Base-by-base conservation (phyloP, 2,888 invertebrate species). In the Liodrosophila aerea region DNA sequence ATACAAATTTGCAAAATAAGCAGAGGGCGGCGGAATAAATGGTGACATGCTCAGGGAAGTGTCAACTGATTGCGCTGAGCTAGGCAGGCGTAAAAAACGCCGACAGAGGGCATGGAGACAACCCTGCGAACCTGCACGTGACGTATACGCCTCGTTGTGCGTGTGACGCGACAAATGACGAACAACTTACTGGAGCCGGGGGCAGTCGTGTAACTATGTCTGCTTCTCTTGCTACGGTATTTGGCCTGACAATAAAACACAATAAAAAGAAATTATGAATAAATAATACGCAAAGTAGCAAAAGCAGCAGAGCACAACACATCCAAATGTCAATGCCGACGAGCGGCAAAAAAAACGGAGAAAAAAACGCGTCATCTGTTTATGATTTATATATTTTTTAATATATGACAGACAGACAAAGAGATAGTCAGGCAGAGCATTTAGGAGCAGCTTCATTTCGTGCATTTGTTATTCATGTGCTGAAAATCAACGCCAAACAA, bases 21-120 rank as follows among this genome's bases (percentile, higher is more conserved):
- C 81, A 82, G 62, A 75, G 75, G 70, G 64, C 70, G 65, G 54
- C 39, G 22, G 73, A 64, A 83, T 81, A 83, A 83, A 83, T 83
- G 81, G 76, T 76, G 81, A 82, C 81, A 82, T 82, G 81, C 78
- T 83, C 74, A 74, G 76, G 81, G 81, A 82, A 82, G 81, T 82
- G 81, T 82, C 81, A 82, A 82, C 81, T 82, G 81, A 81, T 82
- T 83, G 80, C 81, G 81, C 81, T 81, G 83, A 80, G 81, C 77
- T 83, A 76, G 81, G 82, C 78, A 77, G 68, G 73, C 80, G 83
- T 73, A 75, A 73, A 73, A 78, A 76, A 73, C 39, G 22, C 5
- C 22, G 22, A 54, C 51, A 12, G 52, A 47, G 37, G 49, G 46
- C 40, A 47, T 34, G 37, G 40, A 44, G 29, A 15, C 51, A 47